Base-by-base conservation (phyloP, 2,113 vertebrate genomes). In the Hippolais icterina region DNA sequence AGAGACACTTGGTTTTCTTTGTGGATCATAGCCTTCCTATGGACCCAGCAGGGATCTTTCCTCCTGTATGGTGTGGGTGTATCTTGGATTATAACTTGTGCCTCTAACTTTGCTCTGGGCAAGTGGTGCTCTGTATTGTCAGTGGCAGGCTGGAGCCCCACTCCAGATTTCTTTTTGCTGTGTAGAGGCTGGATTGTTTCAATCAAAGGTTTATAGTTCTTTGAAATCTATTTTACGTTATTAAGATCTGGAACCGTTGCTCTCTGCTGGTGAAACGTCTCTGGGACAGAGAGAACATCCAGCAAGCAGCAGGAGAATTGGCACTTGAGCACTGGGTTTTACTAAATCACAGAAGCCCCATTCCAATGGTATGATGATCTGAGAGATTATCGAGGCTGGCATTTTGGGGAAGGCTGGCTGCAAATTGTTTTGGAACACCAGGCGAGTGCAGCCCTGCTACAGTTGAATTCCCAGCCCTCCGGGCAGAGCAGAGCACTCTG, bases 11-110 rank as follows among this genome's bases (percentile, higher is more conserved):
- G 9, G 0, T 44, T 65, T 78, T 12, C 18, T 47, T 33, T 2
- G 1, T 35, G 85, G 12, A 0, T 37, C 21, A 3, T 2, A 4
- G n/a, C 37, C 10, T 42, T 7, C 46, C 14, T 8, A 0, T 25
- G 37, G 23, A 15, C 23, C 33, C 46, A 20, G 35, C 13, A 0
- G 5, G 42, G 70, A 6, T 49, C 64, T 29, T 42, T 35, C 28
- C 42, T 49, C 1, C 31, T 41, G 8, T 15, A 3, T 21, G 15
- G 2, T 46, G 25, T 8, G 46, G 25, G 8, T 39, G 57, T 10
- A 6, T 25, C 35, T 61, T 27, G 31, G 6, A 76, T 79, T 27
- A 2, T 21, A 41, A 57, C 35, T 3, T 21, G 4, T 33, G 65
- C 37, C 41, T 39, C 22, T 23, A 3, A 27, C 60, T 47, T 37